These are phyloP conservation scores for Zaprionus africanus DNA, from an alignment of 1,140 invertebrate genomes.

Conservation along the genomic window DNA sequence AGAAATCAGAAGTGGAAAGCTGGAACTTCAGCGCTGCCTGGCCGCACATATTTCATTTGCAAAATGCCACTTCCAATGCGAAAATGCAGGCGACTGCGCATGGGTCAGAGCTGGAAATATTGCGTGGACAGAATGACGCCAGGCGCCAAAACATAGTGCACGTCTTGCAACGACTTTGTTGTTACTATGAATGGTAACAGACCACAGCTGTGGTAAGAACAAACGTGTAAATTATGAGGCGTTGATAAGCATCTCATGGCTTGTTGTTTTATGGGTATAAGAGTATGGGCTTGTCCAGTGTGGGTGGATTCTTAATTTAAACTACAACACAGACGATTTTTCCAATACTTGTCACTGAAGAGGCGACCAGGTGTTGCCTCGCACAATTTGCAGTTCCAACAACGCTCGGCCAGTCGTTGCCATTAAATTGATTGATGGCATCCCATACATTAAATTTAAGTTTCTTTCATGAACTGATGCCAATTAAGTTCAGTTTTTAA, in stretches of 20 bases:
- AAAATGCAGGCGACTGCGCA: constrained; percentile 16
- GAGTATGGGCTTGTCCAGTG: constrained; percentile 13
- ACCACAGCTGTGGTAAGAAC: constrained; percentile 46
- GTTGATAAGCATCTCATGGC: constrained; percentile 39
- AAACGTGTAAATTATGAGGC: constrained; percentile 61
- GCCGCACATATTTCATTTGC: constrained; percentile 12
- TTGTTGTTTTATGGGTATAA: constrained; percentile 10
- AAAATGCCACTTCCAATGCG: constrained; percentile 43
- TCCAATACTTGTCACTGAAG: not conserved
- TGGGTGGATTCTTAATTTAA: constrained; percentile 37
- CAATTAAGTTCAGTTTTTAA: not conserved
- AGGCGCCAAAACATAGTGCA: constrained; percentile 53
- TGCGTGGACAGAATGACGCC: constrained; percentile 27
- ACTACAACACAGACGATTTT: not conserved
- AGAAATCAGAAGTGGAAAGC: constrained; percentile 3
- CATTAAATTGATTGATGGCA: constrained; percentile 30
- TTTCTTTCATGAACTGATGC: not conserved
- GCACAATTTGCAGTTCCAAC: constrained; percentile 32
- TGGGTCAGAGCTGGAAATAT: constrained; percentile 24
- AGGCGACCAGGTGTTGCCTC: constrained; percentile 30
- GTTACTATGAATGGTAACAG: not conserved
- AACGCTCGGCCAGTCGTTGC: constrained; percentile 20
- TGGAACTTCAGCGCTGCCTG: not conserved
- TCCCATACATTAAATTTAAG: not conserved
- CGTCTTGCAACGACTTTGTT: constrained; percentile 14